Evolutionary conservation across 2,888 invertebrate genomes (phyloP), one percentile per base, ranked within the genome.

Genomic region (Cephus pulcher): DNA sequence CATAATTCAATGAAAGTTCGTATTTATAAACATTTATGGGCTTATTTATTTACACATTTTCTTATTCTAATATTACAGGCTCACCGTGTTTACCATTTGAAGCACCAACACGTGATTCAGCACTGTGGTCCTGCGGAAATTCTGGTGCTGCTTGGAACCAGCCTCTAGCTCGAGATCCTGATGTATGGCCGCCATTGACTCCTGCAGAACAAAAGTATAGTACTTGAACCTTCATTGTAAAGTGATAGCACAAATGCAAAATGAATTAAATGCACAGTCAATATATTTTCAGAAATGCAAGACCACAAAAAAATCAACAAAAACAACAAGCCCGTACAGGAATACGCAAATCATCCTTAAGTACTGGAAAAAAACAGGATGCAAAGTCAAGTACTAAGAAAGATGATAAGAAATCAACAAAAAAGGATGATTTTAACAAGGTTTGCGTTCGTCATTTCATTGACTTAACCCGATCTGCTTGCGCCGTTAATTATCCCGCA

Each of bases 141-240:
- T 91, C 94, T 82, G 93, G 94, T 80, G 93, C 94, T 86, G 90
- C 92, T 3, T 93, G 93, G 93, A 92, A 91, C 56, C 92, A 92
- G 69, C 92, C 87, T 2, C 90, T 91, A 35, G 87, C 93, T 86
- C 93, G 95, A 82, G 97, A 97, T 92, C 96, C 96, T 69, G 96
- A 96, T 91, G 96, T 97, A 3, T 98, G 98, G 98, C 97, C 97
- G 11, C 95, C 95, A n/a, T 96, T 97, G 81, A 95, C 95, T 78
- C 95, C 95, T 78, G 95, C 95, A 4, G 95, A 96, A 90, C 96
- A 96, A 93, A 96, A 95, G 94, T 94, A 89, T 23, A 33, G 6
- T 75, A 33, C 68, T 75, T n/a, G n/a, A 15, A 9, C 69, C 30
- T 56, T n/a, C 9, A 56, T 74, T 74, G 30, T n/a, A 74, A 35